These are phyloP conservation scores for Scartelaos histophorus DNA, from an alignment of 2,113 vertebrate species.

Conservation along the genomic window DNA sequence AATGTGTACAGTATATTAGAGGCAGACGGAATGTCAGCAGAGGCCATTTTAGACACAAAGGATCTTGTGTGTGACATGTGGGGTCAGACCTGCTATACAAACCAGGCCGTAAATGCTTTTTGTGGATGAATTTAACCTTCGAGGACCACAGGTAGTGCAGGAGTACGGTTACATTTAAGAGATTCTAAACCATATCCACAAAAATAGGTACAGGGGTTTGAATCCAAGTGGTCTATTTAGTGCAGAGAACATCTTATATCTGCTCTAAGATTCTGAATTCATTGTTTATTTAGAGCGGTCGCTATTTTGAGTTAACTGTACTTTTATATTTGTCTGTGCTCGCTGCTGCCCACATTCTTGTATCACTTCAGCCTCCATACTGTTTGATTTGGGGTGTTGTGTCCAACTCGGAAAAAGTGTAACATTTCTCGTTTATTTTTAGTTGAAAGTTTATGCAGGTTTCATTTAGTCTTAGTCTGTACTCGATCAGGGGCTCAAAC, in stretches of 20 bases:
- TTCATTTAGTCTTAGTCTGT: background rate
- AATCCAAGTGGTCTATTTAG: background rate
- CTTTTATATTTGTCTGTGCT: background rate
- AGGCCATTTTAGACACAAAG: constrained; percentile 66
- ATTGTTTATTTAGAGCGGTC: background rate
- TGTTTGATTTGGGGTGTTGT: background rate
- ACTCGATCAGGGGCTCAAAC: background rate
- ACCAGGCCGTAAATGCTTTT: constrained; percentile 48
- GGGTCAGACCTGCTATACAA: constrained; percentile 49
- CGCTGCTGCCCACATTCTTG: background rate
- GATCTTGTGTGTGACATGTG: constrained; percentile 45
- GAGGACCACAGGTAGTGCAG: constrained; percentile 9
- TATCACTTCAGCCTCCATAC: constrained; percentile 1
- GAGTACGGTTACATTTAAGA: no score
- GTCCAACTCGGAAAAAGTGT: background rate
- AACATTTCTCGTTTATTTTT: background rate
- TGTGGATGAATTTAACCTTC: constrained; percentile 37
- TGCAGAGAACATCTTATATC: background rate
- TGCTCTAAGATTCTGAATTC: background rate
- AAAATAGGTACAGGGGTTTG: no score
- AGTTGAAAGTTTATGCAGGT: no score
- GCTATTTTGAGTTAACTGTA: constrained; percentile 1
- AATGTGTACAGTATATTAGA: constrained; percentile 17
- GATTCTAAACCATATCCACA: no score
- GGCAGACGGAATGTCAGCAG: constrained; percentile 52